Base-by-base conservation (phyloP, 2,888 invertebrate species). In the Aleiodes leptofemur region DNA sequence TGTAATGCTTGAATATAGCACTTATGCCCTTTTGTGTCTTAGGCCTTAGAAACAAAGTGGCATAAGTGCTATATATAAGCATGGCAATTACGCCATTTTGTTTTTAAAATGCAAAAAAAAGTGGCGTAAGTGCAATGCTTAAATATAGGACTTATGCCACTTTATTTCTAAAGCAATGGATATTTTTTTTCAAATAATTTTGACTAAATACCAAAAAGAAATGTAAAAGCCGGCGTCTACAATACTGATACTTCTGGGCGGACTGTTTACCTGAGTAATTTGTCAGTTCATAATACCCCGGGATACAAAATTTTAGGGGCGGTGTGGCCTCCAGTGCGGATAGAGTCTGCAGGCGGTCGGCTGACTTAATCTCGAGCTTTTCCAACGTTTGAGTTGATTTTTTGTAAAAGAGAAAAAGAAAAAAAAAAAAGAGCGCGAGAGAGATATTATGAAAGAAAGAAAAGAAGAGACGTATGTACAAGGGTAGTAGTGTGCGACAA, bases 191-290 rank as follows among this genome's bases (percentile, higher is more conserved):
- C 16, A 11, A 16, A 16, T 16, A 16, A 55, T n/a, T 55, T 55
- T n/a, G 14, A 16, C 13, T n/a, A 5, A 53, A 53, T 0, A 11
- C 23, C 16, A 55, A 16, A n/a, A 16, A 14, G 55, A 55, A 55
- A 55, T 55, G 8, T n/a, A 61, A 6, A 38, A 9, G 43, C 43
- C 16, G 48, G 43, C 16, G 14, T 64, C n/a, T 43, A 43, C 43
- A 64, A 43, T 64, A 74, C 69, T 53, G 71, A 56, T 64, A 66
- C 50, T 66, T 75, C 34, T 83, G 85, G 86, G 85, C 85, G 85
- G 85, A 83, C 83, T 86, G 84, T 87, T 87, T 87, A 86, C 86
- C 85, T 84, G 86, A 83, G 82, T 84, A 88, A 87, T 87, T 88
- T 86, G 86, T 86, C 86, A 84, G 82, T 59, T 77, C 76, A 85